Evolutionary conservation across 2,797 vertebrate genomes (phyloP), one percentile per base, ranked within the genome.

Genomic region (Acrocephalus scirpaceus): DNA sequence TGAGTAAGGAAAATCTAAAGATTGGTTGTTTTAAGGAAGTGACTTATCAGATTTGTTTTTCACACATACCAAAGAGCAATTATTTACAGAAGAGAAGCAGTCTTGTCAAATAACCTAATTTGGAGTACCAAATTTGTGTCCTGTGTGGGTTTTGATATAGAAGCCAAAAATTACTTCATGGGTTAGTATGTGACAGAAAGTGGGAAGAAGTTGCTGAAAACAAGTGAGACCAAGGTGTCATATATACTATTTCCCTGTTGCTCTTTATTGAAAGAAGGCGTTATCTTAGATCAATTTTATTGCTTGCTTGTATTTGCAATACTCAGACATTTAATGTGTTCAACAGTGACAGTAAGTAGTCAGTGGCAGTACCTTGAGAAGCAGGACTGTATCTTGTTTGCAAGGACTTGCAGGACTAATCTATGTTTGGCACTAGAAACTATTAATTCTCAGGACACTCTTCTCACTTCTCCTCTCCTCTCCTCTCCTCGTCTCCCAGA

Each of bases 341-440:
- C 57, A 65, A 26, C 32, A 86, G 34, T 51, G 18, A 51, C 23
- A 21, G 13, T 27, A 67, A 60, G 5, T 22, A n/a, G 40, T n/a
- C n/a, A 84, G 32, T 23, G 34, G 45, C 4, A 3, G 29, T 45
- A 92, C 51, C 36, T 91, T 74, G 56, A 92, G 51, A 86, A 92
- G 47, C 76, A 90, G 74, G 60, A 56, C 77, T 81, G 4, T 82
- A 36, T 95, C 74, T 65, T 83, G 38, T 38, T 38, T 38, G 38
- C 38, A 38, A 38, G 38, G 38, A 38, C 38, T 38, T 38, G 38
- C 11, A 38, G 38, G 38, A 38, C 47, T 91, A 80, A 93, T 86
- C 53, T 86, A 53, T 73, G 65, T 92, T 95, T 95, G 88, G 54
- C 77, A 74, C 38, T 78, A 92, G 77, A 92, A 96, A 94, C 12